These are phyloP conservation scores for Papilio helenus DNA, from an alignment of 1,140 invertebrate genomes.

Conservation along the genomic window DNA sequence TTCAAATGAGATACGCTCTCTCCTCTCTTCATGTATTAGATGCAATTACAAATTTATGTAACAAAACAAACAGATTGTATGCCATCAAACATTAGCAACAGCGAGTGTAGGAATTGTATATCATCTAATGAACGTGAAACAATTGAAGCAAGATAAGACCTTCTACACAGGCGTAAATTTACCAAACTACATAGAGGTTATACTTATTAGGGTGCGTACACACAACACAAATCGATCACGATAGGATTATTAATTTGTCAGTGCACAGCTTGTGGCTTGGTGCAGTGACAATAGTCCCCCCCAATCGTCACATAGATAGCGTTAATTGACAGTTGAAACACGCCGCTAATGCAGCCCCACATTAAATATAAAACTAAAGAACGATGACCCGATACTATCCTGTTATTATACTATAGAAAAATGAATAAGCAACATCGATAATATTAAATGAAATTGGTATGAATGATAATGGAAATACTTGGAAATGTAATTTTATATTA, in stretches of 20 bases:
- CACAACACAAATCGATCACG: not conserved
- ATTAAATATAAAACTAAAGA: conserved; percentile 58
- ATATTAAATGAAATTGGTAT: not conserved
- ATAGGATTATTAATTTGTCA: conserved; percentile 14
- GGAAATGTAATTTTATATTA: no score
- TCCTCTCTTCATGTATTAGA: conserved; percentile 52
- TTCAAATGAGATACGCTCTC: conserved; percentile 47
- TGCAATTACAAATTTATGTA: conserved; percentile 70
- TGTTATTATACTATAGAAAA: conserved; percentile 28
- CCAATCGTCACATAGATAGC: conserved; percentile 73
- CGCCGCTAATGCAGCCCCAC: conserved; percentile 73
- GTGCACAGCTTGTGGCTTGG: conserved; percentile 34
- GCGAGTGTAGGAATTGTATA: not conserved
- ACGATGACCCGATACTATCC: conserved; percentile 49
- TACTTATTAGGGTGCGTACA: not conserved
- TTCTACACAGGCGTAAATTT: not conserved
- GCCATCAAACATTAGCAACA: conserved; percentile 43
- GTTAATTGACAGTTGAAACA: conserved; percentile 75
- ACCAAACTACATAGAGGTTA: not conserved
- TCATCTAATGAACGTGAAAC: not conserved
- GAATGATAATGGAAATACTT: not conserved
- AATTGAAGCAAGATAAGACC: not conserved
- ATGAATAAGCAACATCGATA: not conserved
- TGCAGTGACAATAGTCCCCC: conserved; percentile 50
- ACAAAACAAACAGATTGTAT: conserved; percentile 50